These are phyloP conservation scores for Athalia circularis DNA, from an alignment of 2,888 invertebrate species.

Conservation along the genomic window DNA sequence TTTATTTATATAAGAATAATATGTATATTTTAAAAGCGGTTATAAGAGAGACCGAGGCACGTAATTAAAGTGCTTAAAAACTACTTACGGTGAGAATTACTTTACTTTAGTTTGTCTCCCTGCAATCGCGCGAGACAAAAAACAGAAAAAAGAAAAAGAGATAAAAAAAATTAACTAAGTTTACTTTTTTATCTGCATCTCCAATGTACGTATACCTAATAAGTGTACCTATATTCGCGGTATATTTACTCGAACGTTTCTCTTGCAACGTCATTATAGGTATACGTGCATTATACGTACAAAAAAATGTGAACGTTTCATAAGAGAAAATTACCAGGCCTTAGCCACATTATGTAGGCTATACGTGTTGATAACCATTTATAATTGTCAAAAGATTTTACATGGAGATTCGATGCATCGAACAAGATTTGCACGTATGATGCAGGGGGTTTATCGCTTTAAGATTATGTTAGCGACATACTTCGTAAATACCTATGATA, in stretches of 20 bases:
- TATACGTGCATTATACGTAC: background rate
- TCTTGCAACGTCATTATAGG: background rate
- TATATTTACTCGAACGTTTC: constrained; percentile 17
- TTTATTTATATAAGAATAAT: too few relatives aligned
- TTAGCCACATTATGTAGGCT: background rate
- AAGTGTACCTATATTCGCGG: constrained; percentile 15
- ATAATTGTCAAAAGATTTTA: constrained; percentile 8
- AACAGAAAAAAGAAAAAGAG: too few relatives aligned
- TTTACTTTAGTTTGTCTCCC: background rate
- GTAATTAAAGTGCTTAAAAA: constrained; percentile 26
- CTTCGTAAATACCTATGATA: background rate
- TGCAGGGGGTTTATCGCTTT: background rate
- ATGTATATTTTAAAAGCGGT: too few relatives aligned
- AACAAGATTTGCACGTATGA: too few relatives aligned
- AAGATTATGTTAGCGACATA: background rate
- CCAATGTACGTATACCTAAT: background rate
- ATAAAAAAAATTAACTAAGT: constrained; percentile 6
- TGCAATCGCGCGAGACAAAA: background rate
- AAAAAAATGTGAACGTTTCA: background rate
- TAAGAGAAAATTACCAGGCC: constrained; percentile 6
- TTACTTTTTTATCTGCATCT: constrained; percentile 7
- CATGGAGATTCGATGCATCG: too few relatives aligned
- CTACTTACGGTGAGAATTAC: constrained; percentile 19
- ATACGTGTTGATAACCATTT: background rate
- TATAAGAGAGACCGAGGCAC: background rate